A percentile compares a stretch with the other conserved stretches of the same genome.
These are phyloP conservation scores for Oenanthe oenanthe DNA, from an alignment of 2,113 vertebrate species.

Conservation along the genomic window DNA sequence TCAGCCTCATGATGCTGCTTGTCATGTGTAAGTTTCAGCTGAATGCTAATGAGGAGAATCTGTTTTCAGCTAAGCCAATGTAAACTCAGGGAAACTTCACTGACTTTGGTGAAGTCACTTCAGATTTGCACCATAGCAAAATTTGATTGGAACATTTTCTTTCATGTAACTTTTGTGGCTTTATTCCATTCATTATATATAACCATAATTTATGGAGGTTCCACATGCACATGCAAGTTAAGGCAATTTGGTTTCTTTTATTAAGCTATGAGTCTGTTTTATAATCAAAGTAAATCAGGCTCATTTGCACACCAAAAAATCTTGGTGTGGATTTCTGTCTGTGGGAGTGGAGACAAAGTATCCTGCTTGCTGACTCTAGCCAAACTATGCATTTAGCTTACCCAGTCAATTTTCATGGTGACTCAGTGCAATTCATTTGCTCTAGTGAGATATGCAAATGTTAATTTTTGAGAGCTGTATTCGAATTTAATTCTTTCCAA, in stretches of 20 bases:
- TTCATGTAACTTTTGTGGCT: constrained; percentile 61
- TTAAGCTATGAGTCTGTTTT: constrained; percentile 69
- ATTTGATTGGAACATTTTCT: constrained; percentile 51
- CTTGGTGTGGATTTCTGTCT: constrained; percentile 66
- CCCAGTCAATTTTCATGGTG: constrained; percentile 55
- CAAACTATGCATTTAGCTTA: constrained; percentile 48
- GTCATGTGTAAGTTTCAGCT: constrained; percentile 55
- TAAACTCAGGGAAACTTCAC: constrained; percentile 42
- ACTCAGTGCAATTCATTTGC: constrained; percentile 59
- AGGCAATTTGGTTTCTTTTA: constrained; percentile 66
- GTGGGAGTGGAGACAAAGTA: constrained; percentile 58
- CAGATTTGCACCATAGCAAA: constrained; percentile 45
- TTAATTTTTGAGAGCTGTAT: constrained; percentile 15
- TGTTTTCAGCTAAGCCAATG: constrained; percentile 40
- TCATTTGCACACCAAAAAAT: constrained; percentile 72
- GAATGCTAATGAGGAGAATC: constrained; percentile 40
- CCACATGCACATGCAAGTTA: constrained; percentile 68
- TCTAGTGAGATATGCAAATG: constrained; percentile 57
- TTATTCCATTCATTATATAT: constrained; percentile 57
- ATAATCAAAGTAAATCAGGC: constrained; percentile 66
- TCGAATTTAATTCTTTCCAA: not conserved
- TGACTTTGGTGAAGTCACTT: constrained; percentile 44
- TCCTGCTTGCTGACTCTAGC: constrained; percentile 60
- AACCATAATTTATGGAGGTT: constrained; percentile 60
- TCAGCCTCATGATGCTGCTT: not conserved